A percentile compares a stretch with the other conserved stretches of the same genome.
These are phyloP conservation scores for Drosophila athabasca DNA, from an alignment of 1,140 invertebrate genomes.

Conservation along the genomic window DNA sequence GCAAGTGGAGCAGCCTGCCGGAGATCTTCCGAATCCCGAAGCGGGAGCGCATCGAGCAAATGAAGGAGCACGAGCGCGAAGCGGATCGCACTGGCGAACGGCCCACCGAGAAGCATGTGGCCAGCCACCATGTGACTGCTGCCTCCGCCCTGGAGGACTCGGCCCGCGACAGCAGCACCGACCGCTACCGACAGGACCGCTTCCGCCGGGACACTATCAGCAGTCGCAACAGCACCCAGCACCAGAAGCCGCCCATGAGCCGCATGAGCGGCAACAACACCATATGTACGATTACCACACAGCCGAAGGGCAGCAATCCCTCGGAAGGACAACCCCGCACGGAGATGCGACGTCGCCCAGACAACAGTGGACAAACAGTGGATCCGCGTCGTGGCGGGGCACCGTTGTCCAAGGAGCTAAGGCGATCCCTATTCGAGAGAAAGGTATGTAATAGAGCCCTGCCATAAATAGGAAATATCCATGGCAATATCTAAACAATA, in stretches of 20 bases:
- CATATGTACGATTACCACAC: conserved; percentile 57
- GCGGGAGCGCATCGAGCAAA: conserved; percentile 95
- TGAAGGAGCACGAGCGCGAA: conserved; percentile 96
- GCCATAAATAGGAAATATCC: not conserved
- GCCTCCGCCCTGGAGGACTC: conserved; percentile 65
- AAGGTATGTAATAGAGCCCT: conserved; percentile 65
- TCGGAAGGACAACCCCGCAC: no score
- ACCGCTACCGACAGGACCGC: conserved; percentile 84
- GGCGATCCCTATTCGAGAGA: conserved; percentile 90
- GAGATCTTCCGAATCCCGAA: conserved; percentile 96
- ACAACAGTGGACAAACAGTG: not conserved
- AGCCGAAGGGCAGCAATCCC: conserved; percentile 38
- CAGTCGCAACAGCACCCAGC: conserved; percentile 47
- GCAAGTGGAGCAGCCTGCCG: conserved; percentile 76
- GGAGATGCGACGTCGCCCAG: conserved; percentile 12
- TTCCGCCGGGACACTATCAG: conserved; percentile 59
- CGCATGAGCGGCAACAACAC: conserved; percentile 62
- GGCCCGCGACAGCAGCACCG: conserved; percentile 42
- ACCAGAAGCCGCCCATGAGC: conserved; percentile 1
- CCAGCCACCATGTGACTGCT: conserved; percentile 22
- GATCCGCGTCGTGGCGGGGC: conserved; percentile 1
- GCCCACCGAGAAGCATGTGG: conserved; percentile 17
- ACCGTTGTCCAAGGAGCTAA: conserved; percentile 61
- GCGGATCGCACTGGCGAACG: conserved; percentile 84
- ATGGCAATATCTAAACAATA: not conserved